Base-by-base conservation (phyloP, 1,140 invertebrate genomes). In the Halesus radiatus region DNA sequence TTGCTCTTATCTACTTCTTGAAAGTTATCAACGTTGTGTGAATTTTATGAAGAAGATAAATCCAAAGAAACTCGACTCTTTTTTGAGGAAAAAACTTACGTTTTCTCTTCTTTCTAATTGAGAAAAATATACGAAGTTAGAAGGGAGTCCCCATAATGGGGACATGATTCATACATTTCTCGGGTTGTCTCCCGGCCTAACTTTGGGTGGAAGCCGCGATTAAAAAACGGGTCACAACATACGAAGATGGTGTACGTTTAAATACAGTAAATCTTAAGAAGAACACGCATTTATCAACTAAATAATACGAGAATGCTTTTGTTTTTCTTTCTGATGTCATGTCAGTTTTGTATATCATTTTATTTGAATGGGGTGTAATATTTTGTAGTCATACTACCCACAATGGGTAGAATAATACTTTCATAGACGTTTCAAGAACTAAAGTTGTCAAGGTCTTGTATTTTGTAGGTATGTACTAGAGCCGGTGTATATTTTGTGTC, bases 81-180 rank as follows among this genome's bases (percentile, higher is more conserved):
- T 60, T 60, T 20, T 60, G 23, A 60, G 23, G 56, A 60, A 23
- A 60, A 20, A 45, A 60, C 56, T 60, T 22, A 18, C 54, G 54
- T 58, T 58, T 58, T 60, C 20, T 60, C 56, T 23, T 6, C 23
- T 60, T 23, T 60, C 56, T 60, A 60, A 60, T 60, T 60, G 56
- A 60, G 56, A 60, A 60, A 60, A 60, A 60, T 60, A 60, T 60
- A 60, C 56, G 56, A 60, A 60, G 56, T 60, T 60, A 10, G 23
- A 13, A 60, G 23, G 23, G 56, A 20, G 37, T 60, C 23, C 23
- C 56, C 56, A 0, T 23, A 23, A 20, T 23, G 56, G 56, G 56
- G 56, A 60, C 18, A 60, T 60, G 56, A 60, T 60, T 60, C 56
- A 60, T 60, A 60, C n/a, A 13, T 60, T 60, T 20, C 56, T 18